A percentile compares a stretch with the other conserved stretches of the same genome.
phyloP scores from a whole-genome alignment of 2,797 vertebrate genomes.

The Halcyon badia region DNA sequence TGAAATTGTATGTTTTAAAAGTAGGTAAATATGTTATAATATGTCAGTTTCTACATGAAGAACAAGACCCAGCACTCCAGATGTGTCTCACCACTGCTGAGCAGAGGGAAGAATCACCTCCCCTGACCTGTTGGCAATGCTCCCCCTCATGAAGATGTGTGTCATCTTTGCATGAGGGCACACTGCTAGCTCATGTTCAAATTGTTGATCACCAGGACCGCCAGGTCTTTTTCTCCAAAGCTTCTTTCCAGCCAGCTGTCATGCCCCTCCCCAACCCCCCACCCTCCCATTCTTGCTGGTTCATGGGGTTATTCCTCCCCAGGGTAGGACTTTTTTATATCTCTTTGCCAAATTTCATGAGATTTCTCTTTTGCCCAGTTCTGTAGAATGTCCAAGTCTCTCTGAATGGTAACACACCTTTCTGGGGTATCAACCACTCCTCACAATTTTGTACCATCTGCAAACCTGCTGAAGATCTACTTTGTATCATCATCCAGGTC shows the following conservation, averaged over 20 bases:
- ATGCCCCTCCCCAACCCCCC: too few species aligned
- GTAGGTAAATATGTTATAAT: neutral
- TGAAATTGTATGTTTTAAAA: neutral
- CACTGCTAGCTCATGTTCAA: too few species aligned
- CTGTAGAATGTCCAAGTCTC: neutral
- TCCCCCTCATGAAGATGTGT: too few species aligned
- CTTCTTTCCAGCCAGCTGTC: neutral
- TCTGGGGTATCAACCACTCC: neutral
- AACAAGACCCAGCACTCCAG: neutral
- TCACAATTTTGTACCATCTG: neutral
- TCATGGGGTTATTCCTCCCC: neutral
- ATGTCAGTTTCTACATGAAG: neutral
- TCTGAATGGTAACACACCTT: neutral
- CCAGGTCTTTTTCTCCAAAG: neutral
- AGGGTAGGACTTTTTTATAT: neutral
- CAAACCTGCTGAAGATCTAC: neutral
- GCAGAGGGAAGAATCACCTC: neutral
- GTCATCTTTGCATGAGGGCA: too few species aligned
- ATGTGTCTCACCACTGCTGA: neutral
- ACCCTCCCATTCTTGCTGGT: accelerated
- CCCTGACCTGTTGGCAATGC: too few species aligned
- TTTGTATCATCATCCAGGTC: neutral
- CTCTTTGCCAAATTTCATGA: neutral
- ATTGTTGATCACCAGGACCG: too few species aligned
- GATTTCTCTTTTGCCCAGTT: neutral